phyloP scores from a whole-genome alignment of 2,797 vertebrate species.

The Otolemur crassicaudatus region DNA sequence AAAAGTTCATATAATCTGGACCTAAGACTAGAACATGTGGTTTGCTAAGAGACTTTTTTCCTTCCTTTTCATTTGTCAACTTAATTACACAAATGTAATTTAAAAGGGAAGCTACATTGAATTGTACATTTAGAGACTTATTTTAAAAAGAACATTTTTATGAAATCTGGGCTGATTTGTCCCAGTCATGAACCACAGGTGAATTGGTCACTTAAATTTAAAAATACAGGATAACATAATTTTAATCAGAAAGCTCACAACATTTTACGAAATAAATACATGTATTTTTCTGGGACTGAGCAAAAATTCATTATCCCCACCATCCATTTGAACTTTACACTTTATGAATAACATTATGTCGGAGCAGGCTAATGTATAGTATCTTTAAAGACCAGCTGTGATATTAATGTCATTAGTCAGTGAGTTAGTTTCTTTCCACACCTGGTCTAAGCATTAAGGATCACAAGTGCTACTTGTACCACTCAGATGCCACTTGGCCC shows the following conservation, averaged over 20 bases:
- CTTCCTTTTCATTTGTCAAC: background rate
- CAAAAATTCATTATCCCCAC: slow-evolving; percentile 71
- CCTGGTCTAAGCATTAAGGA: slow-evolving; percentile 40
- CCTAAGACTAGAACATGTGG: background rate
- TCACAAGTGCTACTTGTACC: background rate
- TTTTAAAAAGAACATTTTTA: background rate
- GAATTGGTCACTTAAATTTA: background rate
- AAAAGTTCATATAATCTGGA: background rate
- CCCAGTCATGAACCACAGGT: background rate
- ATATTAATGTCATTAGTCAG: slow-evolving; percentile 70
- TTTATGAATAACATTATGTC: slow-evolving; percentile 78
- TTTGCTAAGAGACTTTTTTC: background rate
- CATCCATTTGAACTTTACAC: slow-evolving; percentile 77
- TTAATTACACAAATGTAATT: slow-evolving; percentile 40
- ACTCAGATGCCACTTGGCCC: slow-evolving; percentile 25
- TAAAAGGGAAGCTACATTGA: slow-evolving; percentile 38
- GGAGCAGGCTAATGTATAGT: slow-evolving; percentile 77
- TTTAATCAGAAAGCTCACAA: slow-evolving; percentile 65
- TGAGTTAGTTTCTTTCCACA: background rate
- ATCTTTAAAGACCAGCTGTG: slow-evolving; percentile 71
- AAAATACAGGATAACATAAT: background rate
- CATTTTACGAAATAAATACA: slow-evolving; percentile 68
- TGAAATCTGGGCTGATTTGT: background rate
- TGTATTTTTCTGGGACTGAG: slow-evolving; percentile 64
- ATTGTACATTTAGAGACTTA: slow-evolving; percentile 5